Conservation (phyloP, 2,113 vertebrate genomes). For the Dipodomys ordii region DNA sequence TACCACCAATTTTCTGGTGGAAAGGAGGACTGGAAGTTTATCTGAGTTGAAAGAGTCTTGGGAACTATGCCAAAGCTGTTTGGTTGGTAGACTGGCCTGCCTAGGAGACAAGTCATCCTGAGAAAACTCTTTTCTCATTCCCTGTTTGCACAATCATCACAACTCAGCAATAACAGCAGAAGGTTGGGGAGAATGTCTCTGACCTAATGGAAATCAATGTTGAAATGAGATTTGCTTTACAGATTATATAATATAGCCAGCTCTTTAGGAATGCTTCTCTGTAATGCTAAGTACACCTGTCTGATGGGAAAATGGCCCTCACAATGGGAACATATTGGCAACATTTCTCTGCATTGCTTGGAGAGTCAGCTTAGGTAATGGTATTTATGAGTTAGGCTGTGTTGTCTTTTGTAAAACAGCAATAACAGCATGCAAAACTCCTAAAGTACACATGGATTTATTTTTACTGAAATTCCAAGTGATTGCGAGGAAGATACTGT, state of each 20-base stretch:
- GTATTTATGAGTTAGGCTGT: neutral
- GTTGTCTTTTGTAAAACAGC: neutral
- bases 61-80: neutral
- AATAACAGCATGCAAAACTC: neutral
- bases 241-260: slow-evolving; percentile 37
- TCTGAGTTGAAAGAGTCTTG: neutral
- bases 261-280: slow-evolving; percentile 31
- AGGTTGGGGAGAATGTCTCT: slow-evolving; percentile 46
- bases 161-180: slow-evolving; percentile 26
- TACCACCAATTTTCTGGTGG: neutral
- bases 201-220: slow-evolving; percentile 75
- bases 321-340: slow-evolving; percentile 11
- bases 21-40: neutral
- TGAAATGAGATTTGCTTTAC: slow-evolving; percentile 71
- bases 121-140: neutral
- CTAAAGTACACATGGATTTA: slow-evolving; percentile 14
- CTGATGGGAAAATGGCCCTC: slow-evolving; percentile 17
- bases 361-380: neutral
- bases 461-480: slow-evolving; percentile 2
- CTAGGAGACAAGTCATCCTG: neutral
- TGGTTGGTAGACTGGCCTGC: neutral
- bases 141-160: slow-evolving; percentile 33
- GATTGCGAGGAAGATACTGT: neutral
- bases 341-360: slow-evolving; percentile 36
- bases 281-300: slow-evolving; percentile 53